A percentile compares a stretch with the other conserved stretches of the same genome.
phyloP scores from a whole-genome alignment of 2,888 invertebrate genomes.

The Didymodactylos carnosus region DNA sequence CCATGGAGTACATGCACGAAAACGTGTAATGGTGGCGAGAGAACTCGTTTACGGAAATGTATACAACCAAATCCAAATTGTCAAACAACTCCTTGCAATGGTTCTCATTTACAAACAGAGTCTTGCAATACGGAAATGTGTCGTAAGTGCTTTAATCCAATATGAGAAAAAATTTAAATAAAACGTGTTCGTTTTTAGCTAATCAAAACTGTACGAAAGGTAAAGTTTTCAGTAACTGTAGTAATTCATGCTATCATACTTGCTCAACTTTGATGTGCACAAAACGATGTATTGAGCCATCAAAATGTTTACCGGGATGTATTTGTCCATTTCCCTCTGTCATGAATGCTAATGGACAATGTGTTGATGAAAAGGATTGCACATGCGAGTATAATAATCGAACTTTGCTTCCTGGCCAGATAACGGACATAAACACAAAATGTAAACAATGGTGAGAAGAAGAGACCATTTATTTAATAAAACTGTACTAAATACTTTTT shows the following conservation, averaged over 20 bases:
- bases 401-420: background rate
- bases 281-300: background rate
- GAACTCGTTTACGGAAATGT: slow-evolving; percentile 39
- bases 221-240: background rate
- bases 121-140: slow-evolving; percentile 26
- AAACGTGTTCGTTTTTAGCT: slow-evolving; percentile 22
- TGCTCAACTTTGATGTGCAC: background rate
- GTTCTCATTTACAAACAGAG: slow-evolving; percentile 23
- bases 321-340: background rate
- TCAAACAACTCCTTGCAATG: slow-evolving; percentile 29
- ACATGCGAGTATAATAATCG: background rate
- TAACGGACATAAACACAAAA: background rate
- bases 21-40: slow-evolving; percentile 39
- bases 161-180: background rate
- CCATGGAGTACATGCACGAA: slow-evolving; percentile 41
- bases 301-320: background rate
- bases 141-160: background rate
- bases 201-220: background rate
- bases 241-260: background rate
- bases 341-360: background rate
- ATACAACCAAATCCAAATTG: slow-evolving; percentile 30
- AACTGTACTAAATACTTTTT: background rate
- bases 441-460: background rate
- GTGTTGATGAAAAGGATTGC: background rate
- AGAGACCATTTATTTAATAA: background rate